A percentile compares a stretch with the other conserved stretches of the same genome.
phyloP scores from a whole-genome alignment of 2,113 vertebrate genomes.

The Nycticryphes semicollaris region DNA sequence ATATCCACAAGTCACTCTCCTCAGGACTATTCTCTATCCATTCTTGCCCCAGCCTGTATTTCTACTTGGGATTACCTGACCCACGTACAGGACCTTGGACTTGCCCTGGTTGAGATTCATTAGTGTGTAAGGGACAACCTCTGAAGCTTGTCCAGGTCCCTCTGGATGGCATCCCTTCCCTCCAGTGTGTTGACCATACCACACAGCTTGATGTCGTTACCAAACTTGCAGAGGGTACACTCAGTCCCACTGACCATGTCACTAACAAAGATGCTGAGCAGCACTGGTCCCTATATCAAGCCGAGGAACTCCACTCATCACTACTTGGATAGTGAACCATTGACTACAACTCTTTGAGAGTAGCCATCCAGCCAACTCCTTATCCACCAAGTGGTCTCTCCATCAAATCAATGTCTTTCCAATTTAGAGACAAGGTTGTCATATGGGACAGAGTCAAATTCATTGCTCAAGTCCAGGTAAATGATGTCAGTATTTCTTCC shows the following conservation, averaged over 20 bases:
- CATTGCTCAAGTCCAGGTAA: neutral
- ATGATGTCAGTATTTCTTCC: neutral
- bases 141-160: neutral
- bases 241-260: neutral
- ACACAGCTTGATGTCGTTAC: neutral
- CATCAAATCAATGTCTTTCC: neutral
- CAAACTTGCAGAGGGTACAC: neutral
- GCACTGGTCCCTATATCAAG: neutral
- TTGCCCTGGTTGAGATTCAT: neutral
- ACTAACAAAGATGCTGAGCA: neutral
- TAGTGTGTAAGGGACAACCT: neutral
- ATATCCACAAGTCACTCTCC: neutral
- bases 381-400: neutral
- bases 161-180: neutral
- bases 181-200: neutral
- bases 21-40: neutral
- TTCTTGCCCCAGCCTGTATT: neutral
- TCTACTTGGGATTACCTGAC: neutral
- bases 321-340: neutral
- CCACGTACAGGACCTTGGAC: neutral
- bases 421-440: neutral
- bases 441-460: neutral
- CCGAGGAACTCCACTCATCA: neutral
- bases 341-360: neutral
- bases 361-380: neutral